These are phyloP conservation scores for Hippopotamyrus pictus DNA, from an alignment of 2,797 vertebrate species.

Conservation along the genomic window DNA sequence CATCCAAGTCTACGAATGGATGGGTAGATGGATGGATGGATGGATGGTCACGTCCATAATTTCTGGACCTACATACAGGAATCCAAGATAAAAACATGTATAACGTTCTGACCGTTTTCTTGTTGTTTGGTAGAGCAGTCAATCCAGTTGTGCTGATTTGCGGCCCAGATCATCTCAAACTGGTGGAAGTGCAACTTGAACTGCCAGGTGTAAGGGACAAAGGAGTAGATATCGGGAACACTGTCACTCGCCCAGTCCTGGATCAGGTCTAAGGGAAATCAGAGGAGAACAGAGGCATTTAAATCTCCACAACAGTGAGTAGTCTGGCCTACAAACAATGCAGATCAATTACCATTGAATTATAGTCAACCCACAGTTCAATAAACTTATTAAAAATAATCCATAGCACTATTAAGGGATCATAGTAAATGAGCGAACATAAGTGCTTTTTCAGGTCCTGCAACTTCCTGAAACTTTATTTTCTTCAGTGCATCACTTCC, in stretches of 20 bases:
- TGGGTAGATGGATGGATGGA: neutral
- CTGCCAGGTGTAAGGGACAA: slow-evolving; percentile 94
- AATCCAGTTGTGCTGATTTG: slow-evolving; percentile 98
- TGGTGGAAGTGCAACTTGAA: slow-evolving; percentile 97
- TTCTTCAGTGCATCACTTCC: neutral
- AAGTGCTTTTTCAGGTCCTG: neutral
- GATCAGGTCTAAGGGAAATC: slow-evolving; percentile 77
- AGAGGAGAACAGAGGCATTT: neutral
- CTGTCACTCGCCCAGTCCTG: slow-evolving; percentile 96
- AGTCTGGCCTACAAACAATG: neutral
- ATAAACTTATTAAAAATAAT: neutral
- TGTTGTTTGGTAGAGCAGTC: slow-evolving; percentile 98
- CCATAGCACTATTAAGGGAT: neutral
- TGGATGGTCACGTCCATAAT: neutral
- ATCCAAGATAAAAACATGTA: neutral
- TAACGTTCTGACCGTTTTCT: slow-evolving; percentile 78
- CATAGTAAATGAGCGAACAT: neutral
- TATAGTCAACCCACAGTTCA: neutral
- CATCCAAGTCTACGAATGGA: neutral
- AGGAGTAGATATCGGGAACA: slow-evolving; percentile 93
- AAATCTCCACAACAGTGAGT: neutral
- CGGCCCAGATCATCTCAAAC: slow-evolving; percentile 99
- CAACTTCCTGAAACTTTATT: neutral
- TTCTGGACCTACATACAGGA: neutral
- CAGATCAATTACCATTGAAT: neutral